Percentiles rank a stretch among this genome's conserved stretches.
phyloP scores from a whole-genome alignment of 1,140 invertebrate genomes.

The Drosophila trapezifrons region DNA sequence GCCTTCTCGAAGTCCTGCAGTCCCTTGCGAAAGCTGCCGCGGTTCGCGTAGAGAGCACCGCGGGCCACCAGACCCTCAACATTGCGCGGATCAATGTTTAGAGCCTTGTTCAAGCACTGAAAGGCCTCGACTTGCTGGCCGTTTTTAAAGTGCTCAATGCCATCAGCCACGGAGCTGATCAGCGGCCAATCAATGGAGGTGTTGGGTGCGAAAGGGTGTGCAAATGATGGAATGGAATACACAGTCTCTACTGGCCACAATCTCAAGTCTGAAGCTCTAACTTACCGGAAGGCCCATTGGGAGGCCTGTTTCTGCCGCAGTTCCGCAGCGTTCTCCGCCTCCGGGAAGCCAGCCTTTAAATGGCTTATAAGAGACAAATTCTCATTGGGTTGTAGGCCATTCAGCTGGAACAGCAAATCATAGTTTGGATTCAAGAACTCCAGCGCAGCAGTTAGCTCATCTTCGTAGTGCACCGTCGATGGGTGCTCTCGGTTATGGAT shows the following conservation, averaged over 20 bases:
- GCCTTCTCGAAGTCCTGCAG: constrained; percentile 97
- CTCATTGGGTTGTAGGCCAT: constrained; percentile 73
- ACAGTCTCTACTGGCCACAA: constrained; percentile 10
- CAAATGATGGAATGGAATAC: constrained; percentile 45
- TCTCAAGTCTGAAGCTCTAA: not conserved
- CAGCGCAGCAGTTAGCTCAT: constrained; percentile 91
- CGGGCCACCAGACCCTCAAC: constrained; percentile 97
- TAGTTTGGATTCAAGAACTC: constrained; percentile 96
- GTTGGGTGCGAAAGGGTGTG: constrained; percentile 22
- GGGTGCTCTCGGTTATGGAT: constrained; percentile 53
- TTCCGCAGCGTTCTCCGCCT: constrained; percentile 92
- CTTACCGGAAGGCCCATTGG: constrained; percentile 92
- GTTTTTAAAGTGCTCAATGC: constrained; percentile 96
- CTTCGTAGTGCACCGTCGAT: constrained; percentile 87
- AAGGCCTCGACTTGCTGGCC: constrained; percentile 96
- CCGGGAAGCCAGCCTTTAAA: constrained; percentile 89
- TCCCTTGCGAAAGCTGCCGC: constrained; percentile 95
- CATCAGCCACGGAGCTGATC: constrained; percentile 92
- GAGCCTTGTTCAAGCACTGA: constrained; percentile 96
- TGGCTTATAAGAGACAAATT: constrained; percentile 89
- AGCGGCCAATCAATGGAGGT: constrained; percentile 19
- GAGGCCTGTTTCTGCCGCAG: constrained; percentile 94
- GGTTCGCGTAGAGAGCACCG: constrained; percentile 97
- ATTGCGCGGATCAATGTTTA: constrained; percentile 95
- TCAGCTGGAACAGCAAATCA: constrained; percentile 79